Evolutionary conservation across 92 coral and sea anemone genomes (phyloP).

Genomic region (Actinostola sp.): DNA sequence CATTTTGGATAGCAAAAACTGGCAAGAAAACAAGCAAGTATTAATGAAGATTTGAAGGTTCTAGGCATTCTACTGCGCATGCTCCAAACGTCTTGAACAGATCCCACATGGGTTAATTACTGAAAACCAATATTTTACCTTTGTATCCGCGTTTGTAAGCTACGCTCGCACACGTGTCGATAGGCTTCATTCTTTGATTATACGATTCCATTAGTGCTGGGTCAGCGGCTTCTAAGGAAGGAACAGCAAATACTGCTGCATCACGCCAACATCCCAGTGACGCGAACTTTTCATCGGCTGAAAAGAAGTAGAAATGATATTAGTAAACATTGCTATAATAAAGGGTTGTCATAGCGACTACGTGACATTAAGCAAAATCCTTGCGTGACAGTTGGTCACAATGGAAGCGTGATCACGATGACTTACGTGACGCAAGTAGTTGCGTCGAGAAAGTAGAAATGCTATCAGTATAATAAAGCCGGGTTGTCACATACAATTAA

Average conservation of each 20-base stretch:
- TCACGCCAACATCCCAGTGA: slow-evolving; percentile 96
- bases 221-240: slow-evolving; percentile 80
- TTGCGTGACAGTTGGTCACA: too few relatives aligned
- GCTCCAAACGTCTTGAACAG: too few relatives aligned
- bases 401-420: too few relatives aligned
- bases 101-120: too few relatives aligned
- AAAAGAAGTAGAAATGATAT: slow-evolving; percentile 7
- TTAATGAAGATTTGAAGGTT: neutral
- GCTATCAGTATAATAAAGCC: too few relatives aligned
- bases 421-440: too few relatives aligned
- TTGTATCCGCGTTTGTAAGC: slow-evolving; percentile 80
- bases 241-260: slow-evolving; percentile 59
- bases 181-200: slow-evolving; percentile 62
- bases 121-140: slow-evolving; percentile 68
- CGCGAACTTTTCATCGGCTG: slow-evolving; percentile 82
- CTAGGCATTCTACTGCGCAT: too few relatives aligned
- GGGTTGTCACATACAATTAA: too few relatives aligned
- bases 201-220: slow-evolving; percentile 55
- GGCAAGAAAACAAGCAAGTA: neutral
- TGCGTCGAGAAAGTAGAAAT: too few relatives aligned
- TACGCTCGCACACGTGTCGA: slow-evolving; percentile 81
- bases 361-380: too few relatives aligned
- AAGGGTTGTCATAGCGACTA: neutral
- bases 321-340: neutral
- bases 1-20: slow-evolving; percentile 93